Base-by-base conservation (phyloP, 2,113 vertebrate genomes). In the Orthonyx spaldingii region DNA sequence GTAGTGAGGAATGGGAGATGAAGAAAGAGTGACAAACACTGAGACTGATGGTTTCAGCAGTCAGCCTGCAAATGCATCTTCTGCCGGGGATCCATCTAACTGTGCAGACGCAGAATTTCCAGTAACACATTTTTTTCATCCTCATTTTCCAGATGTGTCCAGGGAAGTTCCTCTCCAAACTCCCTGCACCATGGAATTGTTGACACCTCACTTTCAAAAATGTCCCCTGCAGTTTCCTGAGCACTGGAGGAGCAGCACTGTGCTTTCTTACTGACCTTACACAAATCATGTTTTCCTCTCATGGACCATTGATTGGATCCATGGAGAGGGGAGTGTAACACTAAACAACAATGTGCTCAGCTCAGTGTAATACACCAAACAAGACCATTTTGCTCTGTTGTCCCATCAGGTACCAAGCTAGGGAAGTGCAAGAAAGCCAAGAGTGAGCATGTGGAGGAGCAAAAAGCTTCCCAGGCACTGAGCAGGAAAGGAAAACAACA, bases 271-370 rank as follows among this genome's bases (percentile, higher is more conserved):
- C 41, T 1, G 3, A 30, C 44, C 65, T 78, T 5, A 17, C 3
- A 11, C 10, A 75, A 37, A 49, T n/a, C 17, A 2, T 2, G 0
- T 39, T 9, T 6, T n/a, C 76, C 63, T 65, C 27, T 2, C 10
- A 1, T 0, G 52, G 61, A 83, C 23, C 70, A 24, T 0, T 27
- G 20, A n/a, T 6, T 22, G 46, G 24, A 59, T 47, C 59, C 82
- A 37, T 6, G 1, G 17, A 53, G 76, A 69, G 28, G n/a, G 55
- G 10, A 21, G 24, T 0, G 2, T 32, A 32, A 13, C 0, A 8
- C 39, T 64, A 1, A 57, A 27, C 15, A 16, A 2, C 14, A 3
- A 3, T 2, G 7, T 64, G 18, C 77, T 79, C 39, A 37, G 39
- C 66, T 79, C 70, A 21, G 57, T 30, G 33, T 26, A 22, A 24